Percentiles rank a stretch among this genome's conserved stretches.
These are phyloP conservation scores for Drosophila rufa DNA, from an alignment of 1,140 invertebrate genomes.

Conservation along the genomic window DNA sequence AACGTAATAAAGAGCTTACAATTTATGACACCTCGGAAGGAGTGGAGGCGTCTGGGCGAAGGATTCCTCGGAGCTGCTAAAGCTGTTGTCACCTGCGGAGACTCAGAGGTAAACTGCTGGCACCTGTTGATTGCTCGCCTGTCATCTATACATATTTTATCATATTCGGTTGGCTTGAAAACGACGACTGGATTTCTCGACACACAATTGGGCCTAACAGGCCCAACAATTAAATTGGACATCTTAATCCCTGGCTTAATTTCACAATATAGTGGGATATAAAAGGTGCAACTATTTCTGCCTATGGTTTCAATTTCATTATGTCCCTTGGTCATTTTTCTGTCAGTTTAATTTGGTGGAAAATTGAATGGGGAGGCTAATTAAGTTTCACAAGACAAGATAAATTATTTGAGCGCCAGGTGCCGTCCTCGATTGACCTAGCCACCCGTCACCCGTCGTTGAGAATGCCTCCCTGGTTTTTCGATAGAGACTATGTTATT, in stretches of 20 bases:
- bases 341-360: constrained; percentile 71
- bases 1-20: constrained; percentile 62
- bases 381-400: constrained; percentile 62
- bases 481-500: constrained; percentile 29
- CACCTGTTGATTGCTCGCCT: constrained; percentile 55
- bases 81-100: constrained; percentile 16
- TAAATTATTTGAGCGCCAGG: constrained; percentile 69
- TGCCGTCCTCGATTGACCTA: constrained; percentile 44
- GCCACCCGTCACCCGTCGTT: neutral
- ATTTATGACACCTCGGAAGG: constrained; percentile 48
- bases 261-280: constrained; percentile 26
- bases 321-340: constrained; percentile 37
- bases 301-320: constrained; percentile 47
- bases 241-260: constrained; percentile 13
- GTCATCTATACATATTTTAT: constrained; percentile 49
- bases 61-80: neutral
- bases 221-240: constrained; percentile 9
- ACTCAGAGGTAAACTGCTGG: constrained; percentile 29
- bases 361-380: constrained; percentile 71
- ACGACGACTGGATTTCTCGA: constrained; percentile 24
- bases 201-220: constrained; percentile 6
- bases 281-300: constrained; percentile 50
- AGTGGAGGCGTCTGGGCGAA: constrained; percentile 1
- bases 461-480: constrained; percentile 9
- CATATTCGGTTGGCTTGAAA: constrained; percentile 20